phyloP scores from a whole-genome alignment of 2,113 vertebrate species.

The human region GRCh38 chr14:83590501-83591000 shows the following conservation, averaged over 20 bases:
- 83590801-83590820: conserved; percentile 55
- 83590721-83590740: neutral
- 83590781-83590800: conserved; percentile 64
- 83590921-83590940: neutral
- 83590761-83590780: conserved; percentile 63
- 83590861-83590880: conserved; percentile 2
- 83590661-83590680: conserved; percentile 38
- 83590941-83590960: neutral
- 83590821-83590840: conserved; percentile 50
- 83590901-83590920: neutral
- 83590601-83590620: conserved; percentile 59
- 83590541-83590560: conserved; percentile 50
- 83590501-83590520: conserved; percentile 57
- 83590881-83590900: neutral
- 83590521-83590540: conserved; percentile 61
- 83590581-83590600: conserved; percentile 63
- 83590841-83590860: conserved; percentile 63
- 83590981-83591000: neutral
- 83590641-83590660: conserved; percentile 35
- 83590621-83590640: conserved; percentile 58
- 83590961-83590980: neutral
- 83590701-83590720: conserved; percentile 62
- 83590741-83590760: conserved; percentile 59
- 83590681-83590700: neutral
- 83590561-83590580: conserved; percentile 48